phyloP scores from a whole-genome alignment of 2,113 vertebrate species.

The Eurypyga helias region DNA sequence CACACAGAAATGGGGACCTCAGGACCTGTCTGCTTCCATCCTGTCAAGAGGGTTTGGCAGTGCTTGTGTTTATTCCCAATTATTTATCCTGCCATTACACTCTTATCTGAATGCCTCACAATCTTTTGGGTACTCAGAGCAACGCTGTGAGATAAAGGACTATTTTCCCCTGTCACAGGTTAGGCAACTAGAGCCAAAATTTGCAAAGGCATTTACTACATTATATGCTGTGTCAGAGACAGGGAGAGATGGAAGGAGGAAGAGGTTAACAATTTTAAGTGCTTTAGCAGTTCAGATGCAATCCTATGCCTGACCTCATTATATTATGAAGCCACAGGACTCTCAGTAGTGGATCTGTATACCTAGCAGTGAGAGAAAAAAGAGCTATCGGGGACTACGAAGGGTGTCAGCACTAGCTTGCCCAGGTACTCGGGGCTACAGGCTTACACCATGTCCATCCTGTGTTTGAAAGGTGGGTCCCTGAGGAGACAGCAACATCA shows the following conservation, averaged over 20 bases:
- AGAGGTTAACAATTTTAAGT: not conserved
- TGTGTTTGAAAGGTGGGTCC: not conserved
- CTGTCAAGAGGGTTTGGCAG: not conserved
- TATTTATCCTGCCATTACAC: not conserved
- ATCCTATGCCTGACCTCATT: not conserved
- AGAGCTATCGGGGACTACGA: not conserved
- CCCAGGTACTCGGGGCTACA: not conserved
- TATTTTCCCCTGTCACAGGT: not conserved
- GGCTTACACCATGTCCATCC: not conserved
- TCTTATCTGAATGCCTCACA: conserved; percentile 1
- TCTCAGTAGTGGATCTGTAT: not conserved
- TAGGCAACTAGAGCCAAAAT: not conserved
- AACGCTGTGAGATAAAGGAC: not conserved
- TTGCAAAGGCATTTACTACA: not conserved
- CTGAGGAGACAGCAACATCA: not conserved
- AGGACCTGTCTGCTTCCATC: not conserved
- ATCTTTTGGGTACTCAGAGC: not conserved
- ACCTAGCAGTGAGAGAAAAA: not conserved
- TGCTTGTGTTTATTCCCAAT: not conserved
- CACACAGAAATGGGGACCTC: not conserved
- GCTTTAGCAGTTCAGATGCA: not conserved
- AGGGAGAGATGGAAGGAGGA: not conserved
- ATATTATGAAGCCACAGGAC: not conserved
- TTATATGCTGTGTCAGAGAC: not conserved
- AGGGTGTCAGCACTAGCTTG: not conserved